A percentile compares a stretch with the other conserved stretches of the same genome.
Conservation (phyloP, 2,113 vertebrate species). For the Neopipo cinnamomea region DNA sequence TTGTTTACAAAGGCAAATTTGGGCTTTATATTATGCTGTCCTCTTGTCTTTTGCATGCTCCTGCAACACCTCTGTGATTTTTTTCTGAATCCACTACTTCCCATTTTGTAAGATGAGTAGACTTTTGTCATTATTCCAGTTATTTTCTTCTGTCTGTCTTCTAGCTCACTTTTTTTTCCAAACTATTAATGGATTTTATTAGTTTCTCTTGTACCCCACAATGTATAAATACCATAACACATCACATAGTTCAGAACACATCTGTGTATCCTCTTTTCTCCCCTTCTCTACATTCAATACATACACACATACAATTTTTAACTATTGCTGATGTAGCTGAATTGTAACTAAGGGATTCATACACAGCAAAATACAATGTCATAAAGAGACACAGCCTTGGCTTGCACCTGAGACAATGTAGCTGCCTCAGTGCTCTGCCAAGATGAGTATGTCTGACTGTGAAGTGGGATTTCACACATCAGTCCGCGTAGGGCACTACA, state of each 20-base stretch:
- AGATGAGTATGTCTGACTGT: neutral
- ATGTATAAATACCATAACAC: neutral
- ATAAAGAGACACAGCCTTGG: neutral
- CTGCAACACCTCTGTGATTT: neutral
- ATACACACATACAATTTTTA: neutral
- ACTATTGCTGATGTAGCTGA: neutral
- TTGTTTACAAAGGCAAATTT: neutral
- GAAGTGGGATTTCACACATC: neutral
- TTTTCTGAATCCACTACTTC: neutral
- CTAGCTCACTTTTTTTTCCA: neutral
- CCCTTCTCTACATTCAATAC: neutral
- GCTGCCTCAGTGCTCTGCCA: neutral
- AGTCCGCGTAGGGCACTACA: neutral
- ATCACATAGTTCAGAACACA: neutral
- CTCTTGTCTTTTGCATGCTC: neutral
- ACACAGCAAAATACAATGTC: neutral
- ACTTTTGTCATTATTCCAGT: neutral
- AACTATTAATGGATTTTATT: neutral
- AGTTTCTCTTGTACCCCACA: neutral
- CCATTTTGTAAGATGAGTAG: neutral
- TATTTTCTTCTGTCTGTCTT: neutral
- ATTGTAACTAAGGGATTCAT: neutral
- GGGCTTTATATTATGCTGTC: neutral
- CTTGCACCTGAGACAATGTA: neutral
- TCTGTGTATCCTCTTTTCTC: neutral